These are phyloP conservation scores for Cheilosia grossa DNA, from an alignment of 2,888 invertebrate genomes.

Conservation along the genomic window DNA sequence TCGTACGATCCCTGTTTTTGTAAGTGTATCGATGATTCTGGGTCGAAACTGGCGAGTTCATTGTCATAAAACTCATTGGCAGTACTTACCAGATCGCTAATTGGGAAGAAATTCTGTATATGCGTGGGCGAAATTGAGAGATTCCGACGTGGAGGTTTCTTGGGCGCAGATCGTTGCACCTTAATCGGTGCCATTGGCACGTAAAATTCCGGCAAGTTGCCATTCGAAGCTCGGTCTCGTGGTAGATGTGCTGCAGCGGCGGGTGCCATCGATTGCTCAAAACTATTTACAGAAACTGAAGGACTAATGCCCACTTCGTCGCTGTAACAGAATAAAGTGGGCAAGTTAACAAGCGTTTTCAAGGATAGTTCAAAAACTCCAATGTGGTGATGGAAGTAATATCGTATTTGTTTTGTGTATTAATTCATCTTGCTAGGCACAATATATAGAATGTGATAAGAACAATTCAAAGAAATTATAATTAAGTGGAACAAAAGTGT, in stretches of 20 bases:
- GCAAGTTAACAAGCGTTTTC: no score
- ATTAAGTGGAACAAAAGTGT: no score
- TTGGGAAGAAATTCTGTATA: conserved; percentile 83
- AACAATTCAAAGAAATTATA: no score
- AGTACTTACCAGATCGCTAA: conserved; percentile 67
- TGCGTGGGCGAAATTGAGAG: conserved; percentile 94
- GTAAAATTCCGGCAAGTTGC: conserved; percentile 35
- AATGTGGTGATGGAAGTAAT: background rate
- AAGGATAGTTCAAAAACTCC: background rate
- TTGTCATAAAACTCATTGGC: conserved; percentile 78
- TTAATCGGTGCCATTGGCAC: conserved; percentile 46
- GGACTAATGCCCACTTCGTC: conserved; percentile 79
- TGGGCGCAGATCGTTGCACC: conserved; percentile 85
- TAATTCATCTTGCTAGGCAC: no score
- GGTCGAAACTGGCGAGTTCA: conserved; percentile 77
- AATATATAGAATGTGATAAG: no score
- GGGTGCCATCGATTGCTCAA: conserved; percentile 79
- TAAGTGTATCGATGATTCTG: conserved; percentile 75
- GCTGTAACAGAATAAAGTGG: conserved; percentile 17
- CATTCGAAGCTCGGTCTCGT: conserved; percentile 7
- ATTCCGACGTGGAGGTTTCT: conserved; percentile 94
- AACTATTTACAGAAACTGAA: conserved; percentile 82
- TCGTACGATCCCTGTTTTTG: conserved; percentile 53
- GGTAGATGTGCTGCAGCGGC: conserved; percentile 40
- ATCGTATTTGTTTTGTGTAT: no score